Base-by-base conservation (phyloP, 2,888 invertebrate species). In the Drosophila paranaensis region DNA sequence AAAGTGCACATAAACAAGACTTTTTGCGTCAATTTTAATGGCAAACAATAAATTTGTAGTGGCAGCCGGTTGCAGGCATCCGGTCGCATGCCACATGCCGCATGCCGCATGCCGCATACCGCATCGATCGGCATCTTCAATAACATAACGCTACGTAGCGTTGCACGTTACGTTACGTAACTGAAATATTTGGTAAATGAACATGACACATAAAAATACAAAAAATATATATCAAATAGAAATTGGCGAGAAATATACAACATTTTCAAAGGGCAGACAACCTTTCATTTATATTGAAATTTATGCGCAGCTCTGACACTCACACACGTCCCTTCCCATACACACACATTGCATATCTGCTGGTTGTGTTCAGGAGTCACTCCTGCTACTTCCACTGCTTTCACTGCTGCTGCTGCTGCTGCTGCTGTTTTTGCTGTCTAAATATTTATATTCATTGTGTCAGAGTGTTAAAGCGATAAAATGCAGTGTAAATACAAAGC, bases 361-460 rank as follows among this genome's bases (percentile, higher is more conserved):
- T 86, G 71, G 77, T 73, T 77, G 65, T 69, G 88, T 80, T 68
- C 89, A 82, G 74, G 65, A 53, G 65, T 14, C 14, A 14, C 53
- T 35, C 35, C 51, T 51, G 51, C 51, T 51, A 35, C 55, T 33
- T 33, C 33, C 33, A 33, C 33, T 20, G 20, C 20, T 20, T 20
- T 20, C 20, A 20, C 27, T 27, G 27, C 27, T 60, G 43, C 60
- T 69, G 57, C 56, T 70, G 43, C 53, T 58, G 60, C 62, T 74
- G 80, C 60, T 89, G 89, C 85, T 86, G 85, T 87, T 87, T 87
- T 89, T 87, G 90, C 88, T 87, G 86, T 87, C 90, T 90, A 87
- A 87, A 87, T 87, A 87, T 87, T 87, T 87, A 87, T 87, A 87
- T 87, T 87, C 90, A 87, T 87, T 87, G 90, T 87, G 86, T 87